Evolutionary conservation across 2,113 vertebrate genomes (phyloP).

Genomic region (Megaceryle torquata): DNA sequence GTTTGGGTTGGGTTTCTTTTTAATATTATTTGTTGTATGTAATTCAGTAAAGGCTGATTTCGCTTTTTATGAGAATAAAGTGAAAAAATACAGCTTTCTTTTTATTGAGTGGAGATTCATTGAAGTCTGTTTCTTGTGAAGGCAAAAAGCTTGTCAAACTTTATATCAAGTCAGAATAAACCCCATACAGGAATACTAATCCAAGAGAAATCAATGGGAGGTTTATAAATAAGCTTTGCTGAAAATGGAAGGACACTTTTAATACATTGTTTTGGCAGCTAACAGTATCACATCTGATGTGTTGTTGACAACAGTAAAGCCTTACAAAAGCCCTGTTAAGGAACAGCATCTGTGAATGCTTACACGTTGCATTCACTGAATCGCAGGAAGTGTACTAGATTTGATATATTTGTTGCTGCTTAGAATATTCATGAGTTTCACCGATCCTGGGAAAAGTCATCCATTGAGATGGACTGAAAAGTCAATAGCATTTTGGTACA

Average conservation of each 20-base stretch:
- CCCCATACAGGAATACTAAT: background rate
- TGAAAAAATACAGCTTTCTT: background rate
- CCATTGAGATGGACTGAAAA: background rate
- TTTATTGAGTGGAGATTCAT: background rate
- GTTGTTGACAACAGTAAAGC: background rate
- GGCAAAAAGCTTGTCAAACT: background rate
- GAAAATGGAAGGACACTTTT: background rate
- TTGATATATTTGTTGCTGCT: background rate
- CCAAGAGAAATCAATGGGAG: background rate
- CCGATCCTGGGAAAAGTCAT: background rate
- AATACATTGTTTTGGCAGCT: conserved; percentile 22
- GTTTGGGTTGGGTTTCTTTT: background rate
- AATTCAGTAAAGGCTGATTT: background rate
- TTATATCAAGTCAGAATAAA: background rate
- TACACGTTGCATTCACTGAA: conserved; percentile 12
- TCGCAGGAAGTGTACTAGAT: conserved; percentile 7
- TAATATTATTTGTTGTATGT: background rate
- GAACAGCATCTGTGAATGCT: conserved; percentile 20
- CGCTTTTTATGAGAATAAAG: background rate
- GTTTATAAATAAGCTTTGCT: background rate
- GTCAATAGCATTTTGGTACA: background rate
- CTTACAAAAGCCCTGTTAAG: conserved; percentile 19
- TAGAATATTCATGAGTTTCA: conserved; percentile 35
- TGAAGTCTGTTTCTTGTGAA: background rate
- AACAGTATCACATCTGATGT: background rate